These are phyloP conservation scores for Pachydiplax longipennis DNA, from an alignment of 2,888 invertebrate genomes.

Conservation along the genomic window DNA sequence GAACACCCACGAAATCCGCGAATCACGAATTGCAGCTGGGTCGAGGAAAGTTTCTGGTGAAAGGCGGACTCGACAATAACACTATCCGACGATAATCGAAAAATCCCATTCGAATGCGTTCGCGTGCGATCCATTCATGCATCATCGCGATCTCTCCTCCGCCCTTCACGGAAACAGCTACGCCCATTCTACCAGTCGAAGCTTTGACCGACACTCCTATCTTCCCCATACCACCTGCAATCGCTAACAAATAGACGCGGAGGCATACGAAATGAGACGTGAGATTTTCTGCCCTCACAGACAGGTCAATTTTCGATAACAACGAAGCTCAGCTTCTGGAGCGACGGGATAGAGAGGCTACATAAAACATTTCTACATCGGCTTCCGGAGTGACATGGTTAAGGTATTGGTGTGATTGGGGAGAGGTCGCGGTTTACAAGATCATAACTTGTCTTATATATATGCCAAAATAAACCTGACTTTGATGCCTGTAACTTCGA, in stretches of 20 bases:
- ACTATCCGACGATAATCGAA: neutral
- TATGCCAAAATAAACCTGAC: no score
- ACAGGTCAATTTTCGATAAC: neutral
- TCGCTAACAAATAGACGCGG: neutral
- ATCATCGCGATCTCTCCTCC: neutral
- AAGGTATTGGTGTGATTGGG: no score
- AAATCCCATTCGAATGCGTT: neutral
- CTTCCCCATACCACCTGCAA: neutral
- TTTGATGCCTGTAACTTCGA: no score
- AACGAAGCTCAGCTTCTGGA: neutral
- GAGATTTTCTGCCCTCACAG: neutral
- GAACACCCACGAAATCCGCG: neutral
- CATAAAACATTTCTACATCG: no score
- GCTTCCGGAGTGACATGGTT: no score
- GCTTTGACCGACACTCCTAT: neutral
- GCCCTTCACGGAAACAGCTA: neutral
- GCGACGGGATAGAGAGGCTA: neutral
- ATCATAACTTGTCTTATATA: no score
- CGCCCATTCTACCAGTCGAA: neutral
- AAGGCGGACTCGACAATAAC: neutral
- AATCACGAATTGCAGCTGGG: neutral
- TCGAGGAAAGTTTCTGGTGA: neutral
- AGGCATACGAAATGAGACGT: neutral
- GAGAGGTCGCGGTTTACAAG: no score
- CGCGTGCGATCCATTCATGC: neutral